phyloP scores from a whole-genome alignment of 2,113 vertebrate species.

The Willisornis vidua region DNA sequence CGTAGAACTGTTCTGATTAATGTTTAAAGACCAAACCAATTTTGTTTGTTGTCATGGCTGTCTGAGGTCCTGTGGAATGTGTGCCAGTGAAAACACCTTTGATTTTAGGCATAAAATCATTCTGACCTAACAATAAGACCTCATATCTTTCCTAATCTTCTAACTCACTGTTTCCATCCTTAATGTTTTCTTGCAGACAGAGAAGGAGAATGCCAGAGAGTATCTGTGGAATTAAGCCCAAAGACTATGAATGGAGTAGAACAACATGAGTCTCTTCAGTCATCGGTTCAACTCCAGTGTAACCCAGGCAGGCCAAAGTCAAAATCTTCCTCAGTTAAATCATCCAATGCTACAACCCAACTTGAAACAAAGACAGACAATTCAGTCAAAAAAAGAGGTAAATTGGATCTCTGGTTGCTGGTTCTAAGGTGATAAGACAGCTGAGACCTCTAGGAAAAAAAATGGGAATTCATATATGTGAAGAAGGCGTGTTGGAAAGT shows the following conservation, averaged over 20 bases:
- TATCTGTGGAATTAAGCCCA: slow-evolving; percentile 63
- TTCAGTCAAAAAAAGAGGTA: slow-evolving; percentile 80
- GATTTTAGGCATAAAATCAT: background rate
- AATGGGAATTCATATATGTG: accelerated
- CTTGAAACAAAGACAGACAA: slow-evolving; percentile 75
- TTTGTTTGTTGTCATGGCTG: background rate
- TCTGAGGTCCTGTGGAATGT: background rate
- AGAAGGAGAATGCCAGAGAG: slow-evolving; percentile 67
- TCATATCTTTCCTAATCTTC: background rate
- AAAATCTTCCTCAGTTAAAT: slow-evolving; percentile 71
- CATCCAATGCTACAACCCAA: slow-evolving; percentile 33
- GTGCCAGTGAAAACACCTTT: background rate
- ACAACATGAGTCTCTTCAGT: slow-evolving; percentile 61
- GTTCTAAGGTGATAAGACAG: background rate
- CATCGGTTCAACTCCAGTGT: slow-evolving; percentile 68
- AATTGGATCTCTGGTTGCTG: background rate
- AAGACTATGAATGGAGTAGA: slow-evolving; percentile 67
- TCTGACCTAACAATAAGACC: background rate
- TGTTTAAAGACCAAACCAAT: background rate
- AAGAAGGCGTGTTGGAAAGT: background rate
- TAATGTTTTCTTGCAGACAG: slow-evolving; percentile 71
- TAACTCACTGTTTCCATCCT: background rate
- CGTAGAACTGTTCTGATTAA: background rate
- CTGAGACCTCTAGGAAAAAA: background rate
- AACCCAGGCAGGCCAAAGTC: slow-evolving; percentile 71